These are phyloP conservation scores for Apodemia duryi DNA, from an alignment of 2,888 invertebrate genomes.

Conservation along the genomic window DNA sequence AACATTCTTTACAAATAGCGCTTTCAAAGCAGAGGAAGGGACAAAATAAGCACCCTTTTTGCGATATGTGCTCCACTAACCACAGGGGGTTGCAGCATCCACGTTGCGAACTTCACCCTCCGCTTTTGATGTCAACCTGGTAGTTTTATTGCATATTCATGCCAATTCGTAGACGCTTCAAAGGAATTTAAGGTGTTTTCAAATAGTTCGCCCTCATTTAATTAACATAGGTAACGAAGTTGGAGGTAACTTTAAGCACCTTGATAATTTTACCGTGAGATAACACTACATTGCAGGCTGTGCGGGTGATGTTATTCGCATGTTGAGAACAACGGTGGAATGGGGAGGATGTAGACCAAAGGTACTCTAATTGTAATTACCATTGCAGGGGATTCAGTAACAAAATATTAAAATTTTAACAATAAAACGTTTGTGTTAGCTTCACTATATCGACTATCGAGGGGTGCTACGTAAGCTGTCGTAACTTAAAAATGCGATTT, in stretches of 20 bases:
- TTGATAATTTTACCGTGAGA: background rate
- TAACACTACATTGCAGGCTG: too few relatives aligned
- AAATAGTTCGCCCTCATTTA: slow-evolving; percentile 4
- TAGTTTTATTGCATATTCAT: slow-evolving; percentile 77
- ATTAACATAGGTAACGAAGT: background rate
- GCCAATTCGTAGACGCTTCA: slow-evolving; percentile 22
- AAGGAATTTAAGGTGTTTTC: slow-evolving; percentile 9
- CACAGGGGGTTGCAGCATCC: slow-evolving; percentile 66
- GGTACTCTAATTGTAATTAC: too few relatives aligned
- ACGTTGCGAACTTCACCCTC: slow-evolving; percentile 59
- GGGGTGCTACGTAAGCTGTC: too few relatives aligned
- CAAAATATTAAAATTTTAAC: too few relatives aligned
- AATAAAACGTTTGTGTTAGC: too few relatives aligned
- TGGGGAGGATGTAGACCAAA: too few relatives aligned
- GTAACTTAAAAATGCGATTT: too few relatives aligned
- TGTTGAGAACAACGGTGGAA: too few relatives aligned
- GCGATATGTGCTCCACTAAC: slow-evolving; percentile 44
- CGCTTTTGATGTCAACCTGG: slow-evolving; percentile 55
- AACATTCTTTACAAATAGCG: slow-evolving; percentile 9
- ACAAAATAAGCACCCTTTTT: slow-evolving; percentile 27
- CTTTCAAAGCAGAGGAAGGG: slow-evolving; percentile 18
- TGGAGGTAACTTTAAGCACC: background rate
- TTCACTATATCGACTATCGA: too few relatives aligned
- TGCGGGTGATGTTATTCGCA: too few relatives aligned
- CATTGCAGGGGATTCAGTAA: too few relatives aligned